Conservation (phyloP, 2,888 invertebrate genomes). For the Clistopyga incitator region DNA sequence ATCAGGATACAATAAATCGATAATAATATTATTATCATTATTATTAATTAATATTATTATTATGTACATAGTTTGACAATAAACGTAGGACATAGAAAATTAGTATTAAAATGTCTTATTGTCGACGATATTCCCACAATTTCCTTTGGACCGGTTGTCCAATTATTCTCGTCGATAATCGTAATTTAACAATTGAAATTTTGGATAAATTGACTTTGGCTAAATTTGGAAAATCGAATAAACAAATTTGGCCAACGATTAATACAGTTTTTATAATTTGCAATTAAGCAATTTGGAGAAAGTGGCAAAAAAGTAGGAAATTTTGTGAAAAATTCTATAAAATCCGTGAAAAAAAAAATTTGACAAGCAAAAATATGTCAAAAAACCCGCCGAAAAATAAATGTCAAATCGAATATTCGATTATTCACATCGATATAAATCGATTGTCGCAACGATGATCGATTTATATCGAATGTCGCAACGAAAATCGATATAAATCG, state of each 20-base stretch:
- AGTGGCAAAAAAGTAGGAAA: too few relatives aligned
- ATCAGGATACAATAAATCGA: slow-evolving; percentile 65
- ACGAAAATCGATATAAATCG: neutral
- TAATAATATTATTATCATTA: slow-evolving; percentile 62
- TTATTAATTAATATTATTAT: slow-evolving; percentile 63
- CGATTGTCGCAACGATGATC: neutral
- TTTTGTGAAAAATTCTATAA: too few relatives aligned
- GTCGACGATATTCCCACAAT: neutral
- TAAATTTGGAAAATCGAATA: too few relatives aligned
- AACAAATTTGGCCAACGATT: too few relatives aligned
- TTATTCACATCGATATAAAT: neutral
- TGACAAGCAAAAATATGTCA: too few relatives aligned
- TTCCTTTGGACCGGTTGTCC: neutral
- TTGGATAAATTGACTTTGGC: too few relatives aligned
- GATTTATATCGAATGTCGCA: neutral
- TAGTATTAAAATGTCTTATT: neutral
- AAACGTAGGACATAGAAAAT: slow-evolving; percentile 59
- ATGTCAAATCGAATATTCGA: neutral
- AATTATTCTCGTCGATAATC: neutral
- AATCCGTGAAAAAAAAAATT: too few relatives aligned
- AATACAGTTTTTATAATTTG: too few relatives aligned
- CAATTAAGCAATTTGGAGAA: too few relatives aligned
- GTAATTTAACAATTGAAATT: too few relatives aligned
- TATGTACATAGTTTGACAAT: slow-evolving; percentile 67
- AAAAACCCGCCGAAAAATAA: neutral